Evolutionary conservation across 2,888 invertebrate species (phyloP).

Genomic region (Agrochola circellaris): DNA sequence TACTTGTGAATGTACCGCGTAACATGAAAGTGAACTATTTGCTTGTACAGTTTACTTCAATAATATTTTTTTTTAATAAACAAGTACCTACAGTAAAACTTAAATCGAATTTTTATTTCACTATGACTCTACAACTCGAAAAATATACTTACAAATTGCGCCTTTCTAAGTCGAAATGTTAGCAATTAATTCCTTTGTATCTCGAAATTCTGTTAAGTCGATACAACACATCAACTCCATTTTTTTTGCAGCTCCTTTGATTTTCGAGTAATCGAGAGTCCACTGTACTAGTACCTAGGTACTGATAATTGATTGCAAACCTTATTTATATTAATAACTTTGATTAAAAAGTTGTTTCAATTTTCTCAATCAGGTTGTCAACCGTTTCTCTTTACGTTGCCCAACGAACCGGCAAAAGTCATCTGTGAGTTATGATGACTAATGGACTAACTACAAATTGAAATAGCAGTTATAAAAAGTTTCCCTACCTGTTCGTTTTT

Average conservation of each 20-base stretch:
- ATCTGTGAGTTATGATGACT: not conserved
- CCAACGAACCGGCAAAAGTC: slow-evolving; percentile 20
- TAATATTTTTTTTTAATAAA: no score
- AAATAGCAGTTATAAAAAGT: not conserved
- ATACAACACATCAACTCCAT: no score
- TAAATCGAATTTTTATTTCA: no score
- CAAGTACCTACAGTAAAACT: no score
- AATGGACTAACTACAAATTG: slow-evolving; percentile 17
- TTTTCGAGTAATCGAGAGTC: no score
- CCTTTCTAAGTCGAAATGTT: no score
- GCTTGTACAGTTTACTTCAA: no score
- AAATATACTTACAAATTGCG: no score
- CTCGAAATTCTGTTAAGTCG: no score
- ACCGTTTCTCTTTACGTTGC: slow-evolving; percentile 16
- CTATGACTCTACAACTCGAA: no score
- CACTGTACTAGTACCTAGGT: not conserved
- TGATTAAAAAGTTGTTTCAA: slow-evolving; percentile 5
- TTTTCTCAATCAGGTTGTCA: slow-evolving; percentile 4
- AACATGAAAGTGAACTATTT: not conserved
- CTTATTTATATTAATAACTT: not conserved
- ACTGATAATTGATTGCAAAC: slow-evolving; percentile 9
- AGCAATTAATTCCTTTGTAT: no score
- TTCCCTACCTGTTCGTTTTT: not conserved
- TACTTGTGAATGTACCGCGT: not conserved
- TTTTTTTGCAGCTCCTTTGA: no score